Percentiles rank a stretch among this genome's conserved stretches.
Evolutionary conservation across 2,113 vertebrate genomes (phyloP).

Genomic region (Poeciliopsis prolifica): DNA sequence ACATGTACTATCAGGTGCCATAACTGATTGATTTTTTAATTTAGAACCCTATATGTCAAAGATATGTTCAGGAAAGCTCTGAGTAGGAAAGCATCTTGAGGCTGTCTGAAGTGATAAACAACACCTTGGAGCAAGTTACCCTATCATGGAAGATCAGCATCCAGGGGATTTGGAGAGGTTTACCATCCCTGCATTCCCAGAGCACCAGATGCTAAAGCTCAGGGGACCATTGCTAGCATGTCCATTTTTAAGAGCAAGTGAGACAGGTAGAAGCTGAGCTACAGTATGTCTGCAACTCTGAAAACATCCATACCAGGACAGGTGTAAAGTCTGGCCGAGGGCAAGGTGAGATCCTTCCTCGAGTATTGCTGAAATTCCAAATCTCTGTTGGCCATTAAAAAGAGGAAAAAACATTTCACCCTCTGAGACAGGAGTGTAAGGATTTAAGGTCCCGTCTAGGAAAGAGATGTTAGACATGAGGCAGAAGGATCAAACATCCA

Average conservation of each 20-base stretch:
- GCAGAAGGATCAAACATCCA: slow-evolving; percentile 62
- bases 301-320: slow-evolving; percentile 76
- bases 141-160: slow-evolving; percentile 76
- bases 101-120: slow-evolving; percentile 74
- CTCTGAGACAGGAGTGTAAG: slow-evolving; percentile 26
- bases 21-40: slow-evolving; percentile 79
- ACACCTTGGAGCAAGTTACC: slow-evolving; percentile 75
- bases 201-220: slow-evolving; percentile 60
- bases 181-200: slow-evolving; percentile 64
- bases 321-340: slow-evolving; percentile 74
- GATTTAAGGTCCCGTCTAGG: slow-evolving; percentile 30
- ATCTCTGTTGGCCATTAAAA: slow-evolving; percentile 66
- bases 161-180: slow-evolving; percentile 72
- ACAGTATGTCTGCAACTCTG: slow-evolving; percentile 53
- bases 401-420: slow-evolving; percentile 60
- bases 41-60: slow-evolving; percentile 77
- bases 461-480: slow-evolving; percentile 26
- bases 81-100: slow-evolving; percentile 55
- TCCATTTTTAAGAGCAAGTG: slow-evolving; percentile 40
- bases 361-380: slow-evolving; percentile 54
- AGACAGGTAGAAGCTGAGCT: slow-evolving; percentile 43
- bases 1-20: slow-evolving; percentile 62
- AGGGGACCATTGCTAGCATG: slow-evolving; percentile 61
- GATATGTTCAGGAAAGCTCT: slow-evolving; percentile 72
- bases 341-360: slow-evolving; percentile 71